phyloP scores from a whole-genome alignment of 2,113 vertebrate genomes.

The Seriola dumerili region DNA sequence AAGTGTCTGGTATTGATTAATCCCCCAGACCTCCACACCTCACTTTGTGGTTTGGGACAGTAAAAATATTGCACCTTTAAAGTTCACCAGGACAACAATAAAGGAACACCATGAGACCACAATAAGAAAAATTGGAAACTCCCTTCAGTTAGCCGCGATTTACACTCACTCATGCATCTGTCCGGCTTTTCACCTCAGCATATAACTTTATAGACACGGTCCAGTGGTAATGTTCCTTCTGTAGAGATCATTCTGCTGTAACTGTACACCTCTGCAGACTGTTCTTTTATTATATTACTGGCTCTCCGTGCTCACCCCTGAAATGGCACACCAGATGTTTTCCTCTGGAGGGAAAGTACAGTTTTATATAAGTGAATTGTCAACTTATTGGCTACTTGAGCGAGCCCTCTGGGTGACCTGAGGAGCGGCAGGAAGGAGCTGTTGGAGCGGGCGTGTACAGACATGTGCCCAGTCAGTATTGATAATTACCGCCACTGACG shows the following conservation, averaged over 20 bases:
- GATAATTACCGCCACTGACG: conserved; percentile 43
- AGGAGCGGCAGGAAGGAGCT: conserved; percentile 36
- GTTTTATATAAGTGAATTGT: conserved; percentile 42
- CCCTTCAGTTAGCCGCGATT: conserved; percentile 12
- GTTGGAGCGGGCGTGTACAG: conserved; percentile 3
- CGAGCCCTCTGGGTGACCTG: conserved; percentile 56
- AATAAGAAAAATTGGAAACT: conserved; percentile 14
- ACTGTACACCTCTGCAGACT: conserved; percentile 44
- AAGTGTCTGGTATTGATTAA: conserved; percentile 34
- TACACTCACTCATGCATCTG: background rate
- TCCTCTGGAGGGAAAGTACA: conserved; percentile 36
- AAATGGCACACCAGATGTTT: conserved; percentile 69
- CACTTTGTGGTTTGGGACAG: conserved; percentile 1
- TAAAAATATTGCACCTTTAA: conserved; percentile 28
- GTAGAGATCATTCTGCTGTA: conserved; percentile 42
- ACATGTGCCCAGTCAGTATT: conserved; percentile 31
- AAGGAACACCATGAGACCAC: background rate
- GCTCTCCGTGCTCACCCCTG: conserved; percentile 11
- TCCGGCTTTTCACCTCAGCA: conserved; percentile 24
- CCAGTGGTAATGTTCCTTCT: conserved; percentile 17
- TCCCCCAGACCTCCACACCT: conserved; percentile 20
- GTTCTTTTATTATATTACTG: conserved; percentile 49
- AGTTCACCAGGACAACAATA: conserved; percentile 6
- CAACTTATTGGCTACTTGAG: conserved; percentile 36
- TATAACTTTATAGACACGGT: conserved; percentile 20